Base-by-base conservation (phyloP, 2,888 invertebrate species). In the Drosophila conformis region DNA sequence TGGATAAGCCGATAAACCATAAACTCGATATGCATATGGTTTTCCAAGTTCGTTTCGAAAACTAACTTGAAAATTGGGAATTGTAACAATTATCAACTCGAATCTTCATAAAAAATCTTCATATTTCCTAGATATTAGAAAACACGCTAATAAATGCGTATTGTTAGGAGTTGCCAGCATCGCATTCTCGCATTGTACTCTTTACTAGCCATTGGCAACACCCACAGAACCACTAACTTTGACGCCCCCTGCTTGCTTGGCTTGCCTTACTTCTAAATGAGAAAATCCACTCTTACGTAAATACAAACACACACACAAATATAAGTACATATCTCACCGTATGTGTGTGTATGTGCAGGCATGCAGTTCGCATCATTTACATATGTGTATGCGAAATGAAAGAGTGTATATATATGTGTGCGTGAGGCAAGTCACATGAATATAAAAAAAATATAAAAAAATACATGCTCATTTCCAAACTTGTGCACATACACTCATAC, bases 261-360 rank as follows among this genome's bases (percentile, higher is more conserved):
- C 7, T 46, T 46, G 46, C 21, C 21, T 59, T 63, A 60, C 62
- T 66, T 63, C 69, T 66, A 83, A 80, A 80, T 80, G 83, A 83
- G 66, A 64, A 81, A 69, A 65, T 67, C 52, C 57, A 73, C 54
- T 64, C 40, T 54, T 51, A 33, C 61, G 8, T 31, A 38, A 33
- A 8, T 49, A 46, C 15, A 51, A 27, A 18, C 21, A 29, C 13
- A 29, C 13, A n/a, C 31, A 59, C 2, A n/a, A 6, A 31, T 15
- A 46, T 15, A 25, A 15, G 25, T 25, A 46, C 15, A 25, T 46
- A 25, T 15, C 25, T 25, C 2, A 15, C 21, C 21, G n/a, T 3
- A 15, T 21, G 8, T 15, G 15, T 49, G 27, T 35, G 35, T 27
- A 35, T 31, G 52, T 51, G 27, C 33, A 33, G 25, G 18, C 29